Evolutionary conservation across 2,797 vertebrate genomes (phyloP).

Genomic region (Scomberomorus guttatus): DNA sequence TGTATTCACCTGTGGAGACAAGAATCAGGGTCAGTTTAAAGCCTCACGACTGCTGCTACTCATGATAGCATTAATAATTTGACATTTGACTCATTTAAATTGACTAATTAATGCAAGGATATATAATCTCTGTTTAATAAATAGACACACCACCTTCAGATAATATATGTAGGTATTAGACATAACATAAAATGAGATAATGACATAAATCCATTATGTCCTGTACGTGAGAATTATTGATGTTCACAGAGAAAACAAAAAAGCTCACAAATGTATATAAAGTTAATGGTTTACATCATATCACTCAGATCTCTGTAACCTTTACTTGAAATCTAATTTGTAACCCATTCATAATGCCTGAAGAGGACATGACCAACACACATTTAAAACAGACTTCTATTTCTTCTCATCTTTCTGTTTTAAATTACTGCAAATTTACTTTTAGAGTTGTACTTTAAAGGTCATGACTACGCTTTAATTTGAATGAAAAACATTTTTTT

Average conservation of each 20-base stretch:
- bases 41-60: neutral
- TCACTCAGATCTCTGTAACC: neutral
- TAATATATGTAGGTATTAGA: neutral
- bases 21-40: constrained; percentile 20
- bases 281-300: neutral
- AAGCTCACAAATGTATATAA: too few species aligned
- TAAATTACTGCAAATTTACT: neutral
- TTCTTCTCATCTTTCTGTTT: too few species aligned
- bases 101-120: neutral
- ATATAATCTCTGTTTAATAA: neutral
- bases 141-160: too few species aligned
- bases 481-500: neutral
- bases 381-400: too few species aligned
- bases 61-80: neutral
- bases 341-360: neutral
- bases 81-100: neutral
- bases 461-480: neutral
- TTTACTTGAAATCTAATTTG: neutral
- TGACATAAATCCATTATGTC: neutral
- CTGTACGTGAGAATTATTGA: neutral
- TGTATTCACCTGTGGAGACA: constrained; percentile 92
- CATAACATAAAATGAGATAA: too few species aligned
- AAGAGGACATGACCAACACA: neutral
- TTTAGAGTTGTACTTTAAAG: neutral
- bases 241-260: neutral